Conservation (phyloP, 2,797 vertebrate genomes). For the Pyrocephalus nanus region DNA sequence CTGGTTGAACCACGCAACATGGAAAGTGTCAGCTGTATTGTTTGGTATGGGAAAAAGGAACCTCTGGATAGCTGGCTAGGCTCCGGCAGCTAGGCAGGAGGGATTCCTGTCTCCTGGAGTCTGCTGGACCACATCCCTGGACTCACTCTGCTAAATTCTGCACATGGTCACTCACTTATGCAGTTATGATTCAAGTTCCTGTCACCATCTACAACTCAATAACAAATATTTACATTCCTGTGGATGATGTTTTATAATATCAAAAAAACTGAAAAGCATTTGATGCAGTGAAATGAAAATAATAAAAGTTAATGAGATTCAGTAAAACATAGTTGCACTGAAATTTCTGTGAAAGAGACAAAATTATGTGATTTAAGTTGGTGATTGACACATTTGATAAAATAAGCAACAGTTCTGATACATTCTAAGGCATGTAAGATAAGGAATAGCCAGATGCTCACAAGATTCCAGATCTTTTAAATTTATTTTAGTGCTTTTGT, state of each 20-base stretch:
- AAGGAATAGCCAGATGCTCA: slow-evolving; percentile 12
- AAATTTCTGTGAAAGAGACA: neutral
- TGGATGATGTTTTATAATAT: neutral
- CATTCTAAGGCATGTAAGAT: neutral
- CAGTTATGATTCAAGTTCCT: neutral
- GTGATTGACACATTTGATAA: slow-evolving; percentile 5
- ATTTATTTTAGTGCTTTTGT: neutral
- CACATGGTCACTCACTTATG: neutral
- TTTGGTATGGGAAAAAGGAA: neutral
- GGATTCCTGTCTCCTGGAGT: rapidly evolving
- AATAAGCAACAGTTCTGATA: neutral
- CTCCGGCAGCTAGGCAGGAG: rapidly evolving
- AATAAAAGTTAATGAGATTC: neutral
- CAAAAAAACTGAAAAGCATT: neutral
- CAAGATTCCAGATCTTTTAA: neutral
- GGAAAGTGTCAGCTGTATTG: rapidly evolving
- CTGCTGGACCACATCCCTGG: neutral
- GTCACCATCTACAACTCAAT: neutral
- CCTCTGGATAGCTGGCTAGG: neutral
- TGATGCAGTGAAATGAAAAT: neutral
- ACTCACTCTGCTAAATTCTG: neutral
- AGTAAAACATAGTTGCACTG: neutral
- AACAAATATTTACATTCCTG: neutral
- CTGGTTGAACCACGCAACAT: rapidly evolving
- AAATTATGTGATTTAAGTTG: neutral